Base-by-base conservation (phyloP, 2,888 invertebrate genomes). In the Seira musarum region DNA sequence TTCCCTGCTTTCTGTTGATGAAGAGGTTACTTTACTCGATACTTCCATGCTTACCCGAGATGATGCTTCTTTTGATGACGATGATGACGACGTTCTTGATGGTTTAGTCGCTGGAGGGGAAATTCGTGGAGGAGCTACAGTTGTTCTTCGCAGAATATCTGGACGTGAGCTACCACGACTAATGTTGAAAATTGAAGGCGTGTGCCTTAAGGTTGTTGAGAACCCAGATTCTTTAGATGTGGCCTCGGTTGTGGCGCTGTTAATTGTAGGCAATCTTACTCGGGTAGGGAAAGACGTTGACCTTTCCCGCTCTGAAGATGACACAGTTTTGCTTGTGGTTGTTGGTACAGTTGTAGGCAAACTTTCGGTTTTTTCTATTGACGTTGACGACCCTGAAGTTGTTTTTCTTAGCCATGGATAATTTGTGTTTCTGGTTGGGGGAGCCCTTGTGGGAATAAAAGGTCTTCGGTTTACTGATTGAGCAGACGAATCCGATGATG, bases 391-490 rank as follows among this genome's bases (percentile, higher is more conserved):
- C 0, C 67, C 76, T 8, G 79, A 81, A 0, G 82, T 76, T 10
- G 82, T 64, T 21, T 84, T 79, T 46, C 84, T 67, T 10, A 70
- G 71, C 87, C 87, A 87, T 0, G 87, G 87, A 21, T 81, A 81
- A 40, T 84, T 78, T 5, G 71, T 80, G 0, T 73, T 70, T 8
- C 80, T 8, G 1, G 60, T 71, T 10, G 80, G 77, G 25, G 83
- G 83, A 22, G 71, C 74, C 17, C 85, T 78, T 10, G 83, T 81
- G 0, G 87, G 87, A 8, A 85, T 80, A 66, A 85, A 87, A 15
- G 87, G 84, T 73, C 83, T 82, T n/a, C 84, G 71, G n/a, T 19
- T 61, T 22, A 60, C 35, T 63, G 22, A 76, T 80, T 60, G 64
- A 0, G 74, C 49, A 30, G 78, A 19, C 10, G 70, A 53, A 25